These are phyloP conservation scores for Megaceryle torquata DNA, from an alignment of 2,113 vertebrate genomes.

Conservation along the genomic window DNA sequence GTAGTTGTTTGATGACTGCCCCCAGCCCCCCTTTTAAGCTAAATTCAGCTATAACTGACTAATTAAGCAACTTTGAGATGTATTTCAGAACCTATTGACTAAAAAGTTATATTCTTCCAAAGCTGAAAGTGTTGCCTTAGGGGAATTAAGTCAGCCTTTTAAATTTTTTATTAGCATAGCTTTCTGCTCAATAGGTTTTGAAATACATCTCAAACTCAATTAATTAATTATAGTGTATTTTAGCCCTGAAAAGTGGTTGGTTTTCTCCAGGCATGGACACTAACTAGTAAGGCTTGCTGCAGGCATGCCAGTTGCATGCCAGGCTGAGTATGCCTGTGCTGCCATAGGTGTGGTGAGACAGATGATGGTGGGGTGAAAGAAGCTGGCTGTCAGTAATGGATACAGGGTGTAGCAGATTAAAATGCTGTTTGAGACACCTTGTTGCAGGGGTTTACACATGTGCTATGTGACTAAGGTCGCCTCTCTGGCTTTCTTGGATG, in stretches of 20 bases:
- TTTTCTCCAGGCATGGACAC: background rate
- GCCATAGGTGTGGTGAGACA: accelerated
- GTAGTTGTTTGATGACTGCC: background rate
- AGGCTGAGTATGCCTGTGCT: background rate
- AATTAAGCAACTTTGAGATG: constrained; percentile 36
- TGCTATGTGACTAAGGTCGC: background rate
- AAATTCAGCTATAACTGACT: constrained; percentile 24
- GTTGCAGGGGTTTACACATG: accelerated
- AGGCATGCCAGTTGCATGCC: background rate
- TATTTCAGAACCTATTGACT: constrained; percentile 47
- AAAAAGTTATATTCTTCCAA: constrained; percentile 42
- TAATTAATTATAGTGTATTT: constrained; percentile 18
- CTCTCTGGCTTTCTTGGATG: background rate
- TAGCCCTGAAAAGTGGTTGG: background rate
- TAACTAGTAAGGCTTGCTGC: background rate
- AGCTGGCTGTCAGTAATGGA: background rate
- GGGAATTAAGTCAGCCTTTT: constrained; percentile 46
- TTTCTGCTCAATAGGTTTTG: constrained; percentile 50
- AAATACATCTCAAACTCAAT: constrained; percentile 37
- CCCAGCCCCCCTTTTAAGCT: background rate
- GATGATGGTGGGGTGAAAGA: background rate
- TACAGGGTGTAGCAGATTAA: background rate
- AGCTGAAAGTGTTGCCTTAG: constrained; percentile 40
- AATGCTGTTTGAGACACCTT: background rate
- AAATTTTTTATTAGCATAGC: constrained; percentile 27